Evolutionary conservation across 2,113 vertebrate genomes (phyloP), one percentile per base, ranked within the genome.

Genomic region (Callionymus lyra): DNA sequence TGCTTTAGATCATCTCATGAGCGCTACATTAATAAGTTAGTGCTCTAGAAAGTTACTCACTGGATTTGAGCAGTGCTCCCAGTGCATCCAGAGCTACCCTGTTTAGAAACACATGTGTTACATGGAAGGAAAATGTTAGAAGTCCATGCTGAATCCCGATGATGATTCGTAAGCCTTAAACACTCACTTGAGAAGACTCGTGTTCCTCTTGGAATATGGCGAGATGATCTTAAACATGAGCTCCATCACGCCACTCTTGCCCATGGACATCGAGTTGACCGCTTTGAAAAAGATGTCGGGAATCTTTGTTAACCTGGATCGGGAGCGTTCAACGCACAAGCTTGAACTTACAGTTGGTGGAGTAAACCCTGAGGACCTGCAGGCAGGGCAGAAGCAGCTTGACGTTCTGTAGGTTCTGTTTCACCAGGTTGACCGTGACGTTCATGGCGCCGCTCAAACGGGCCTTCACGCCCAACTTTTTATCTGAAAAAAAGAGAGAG

Each of bases 81-180:
- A 98, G 86, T 62, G 95, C 93, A 66, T 99, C 93, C 86, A 98
- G 87, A 77, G 91, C 85, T 70, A 97, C 91, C 80, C 95, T 99
- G 87, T 84, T 76, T 82, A 85, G 62, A 69, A 86, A 59, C 56
- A 70, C 36, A 72, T 34, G 18, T 36, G 47, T 61, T 51, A 59
- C 27, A 56, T 38, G 38, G 33, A 48, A 41, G 37, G 41, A 40
- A 1, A 9, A 6, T 11, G 4, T 27, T 18, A 16, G 15, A 40
- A 37, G 41, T 21, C 38, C 2, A 31, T 10, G 21, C 21, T 27
- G 21, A 27, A 27, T 16, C n/a, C n/a, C n/a, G n/a, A n/a, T n/a
- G n/a, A n/a, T n/a, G n/a, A n/a, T n/a, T n/a, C n/a, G n/a, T n/a
- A n/a, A n/a, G 3, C 6, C 10, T 12, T 40, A 6, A 12, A 39